Evolutionary conservation across 37 sponge, comb jelly and placozoan species (phyloP), one percentile per base, ranked within the genome.

Genomic region (Amphimedon queenslandica): DNA sequence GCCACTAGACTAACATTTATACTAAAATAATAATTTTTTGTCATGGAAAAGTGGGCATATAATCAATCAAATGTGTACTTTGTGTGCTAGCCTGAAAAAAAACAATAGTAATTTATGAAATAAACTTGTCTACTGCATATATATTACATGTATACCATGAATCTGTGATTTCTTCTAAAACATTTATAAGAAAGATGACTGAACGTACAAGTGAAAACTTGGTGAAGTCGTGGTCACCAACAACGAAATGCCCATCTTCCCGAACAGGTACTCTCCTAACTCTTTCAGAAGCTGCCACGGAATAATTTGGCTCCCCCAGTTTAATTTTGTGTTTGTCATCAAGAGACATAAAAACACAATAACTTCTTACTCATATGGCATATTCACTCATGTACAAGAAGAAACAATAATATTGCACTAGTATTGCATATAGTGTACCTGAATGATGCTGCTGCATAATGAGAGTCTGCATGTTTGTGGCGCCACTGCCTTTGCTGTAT

Each of bases 371-470:
- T 43, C 30, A 3, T 10, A 5, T 10, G 40, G 71, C 43, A 43
- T 70, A 55, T 70, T 55, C 40, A 72, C 78, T 16, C 53, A 71
- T 24, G 69, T 76, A 39, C 69, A 56, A 64, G 60, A 64, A 0
- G 78, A 27, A 73, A 37, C 39, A 16, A 35, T 63, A 8, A 43
- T 16, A 84, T 55, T 39, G 29, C 23, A 4, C 76, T n/a, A n/a
- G n/a, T n/a, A n/a, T n/a, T n/a, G n/a, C n/a, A n/a, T n/a, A n/a
- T n/a, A n/a, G 41, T 58, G 25, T 82, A 82, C 24, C 83, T 36
- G 25, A 75, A 75, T 8, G 75, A 39, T 20, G 53, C 40, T 30
- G 82, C 76, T n/a, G 75, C 82, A 60, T 82, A 82, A 68, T 82
- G 76, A 20, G 76, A 55, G 63, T 85, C 75, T 29, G 40, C 41